phyloP scores from a whole-genome alignment of 2,888 invertebrate species.

The Strigamia maritima region DNA sequence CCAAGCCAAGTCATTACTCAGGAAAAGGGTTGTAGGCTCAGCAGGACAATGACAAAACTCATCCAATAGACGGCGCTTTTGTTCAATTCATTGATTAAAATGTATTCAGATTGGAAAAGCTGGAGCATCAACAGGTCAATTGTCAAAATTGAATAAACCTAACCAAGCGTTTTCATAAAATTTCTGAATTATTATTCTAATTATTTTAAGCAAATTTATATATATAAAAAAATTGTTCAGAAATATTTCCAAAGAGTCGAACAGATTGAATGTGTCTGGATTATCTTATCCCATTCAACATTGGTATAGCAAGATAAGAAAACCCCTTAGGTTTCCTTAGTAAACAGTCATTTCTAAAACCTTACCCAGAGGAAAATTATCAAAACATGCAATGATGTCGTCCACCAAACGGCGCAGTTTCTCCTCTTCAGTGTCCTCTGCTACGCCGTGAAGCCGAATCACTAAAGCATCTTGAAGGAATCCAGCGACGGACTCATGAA shows the following conservation, averaged over 20 bases:
- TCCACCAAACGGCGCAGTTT: slow-evolving; percentile 38
- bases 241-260: too few species aligned
- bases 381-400: slow-evolving; percentile 40
- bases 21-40: background rate
- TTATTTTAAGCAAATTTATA: too few species aligned
- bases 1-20: slow-evolving; percentile 15
- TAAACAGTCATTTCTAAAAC: background rate
- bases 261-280: too few species aligned
- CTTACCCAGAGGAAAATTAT: slow-evolving; percentile 40
- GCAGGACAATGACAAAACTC: slow-evolving; percentile 7
- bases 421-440: slow-evolving; percentile 27
- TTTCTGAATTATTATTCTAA: too few species aligned
- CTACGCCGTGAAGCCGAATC: slow-evolving; percentile 12
- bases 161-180: background rate
- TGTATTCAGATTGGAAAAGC: background rate
- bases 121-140: background rate
- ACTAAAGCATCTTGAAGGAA: slow-evolving; percentile 17
- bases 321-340: background rate
- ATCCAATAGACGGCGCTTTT: background rate
- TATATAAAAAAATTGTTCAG: too few species aligned
- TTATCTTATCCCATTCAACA: background rate
- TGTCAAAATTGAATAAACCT: background rate
- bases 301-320: background rate
- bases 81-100: slow-evolving; percentile 13
- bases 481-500: slow-evolving; percentile 22